Conservation (phyloP, 2,113 vertebrate species). For the Ailuropoda melanoleuca region DNA sequence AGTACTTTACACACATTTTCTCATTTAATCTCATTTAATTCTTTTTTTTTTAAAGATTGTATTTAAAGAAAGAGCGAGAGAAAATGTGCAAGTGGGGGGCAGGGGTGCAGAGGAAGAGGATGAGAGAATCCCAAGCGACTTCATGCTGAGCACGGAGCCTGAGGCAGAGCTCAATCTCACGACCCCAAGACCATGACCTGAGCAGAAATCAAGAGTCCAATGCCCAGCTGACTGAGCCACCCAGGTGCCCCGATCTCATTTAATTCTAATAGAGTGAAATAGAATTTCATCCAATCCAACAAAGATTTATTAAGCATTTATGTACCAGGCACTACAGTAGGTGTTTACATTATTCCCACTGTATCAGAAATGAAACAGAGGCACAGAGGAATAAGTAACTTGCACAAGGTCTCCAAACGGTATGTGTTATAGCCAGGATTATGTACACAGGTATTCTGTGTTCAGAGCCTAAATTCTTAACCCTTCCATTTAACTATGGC, state of each 20-base stretch:
- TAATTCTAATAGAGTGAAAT: conserved; percentile 18
- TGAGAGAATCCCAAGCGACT: background rate
- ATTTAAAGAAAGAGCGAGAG: background rate
- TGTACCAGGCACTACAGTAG: background rate
- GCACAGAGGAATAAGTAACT: background rate
- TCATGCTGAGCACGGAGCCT: background rate
- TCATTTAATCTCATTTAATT: background rate
- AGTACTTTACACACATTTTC: background rate
- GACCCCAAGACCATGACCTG: background rate
- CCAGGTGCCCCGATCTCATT: background rate
- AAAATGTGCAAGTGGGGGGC: background rate
- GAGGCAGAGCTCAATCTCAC: background rate
- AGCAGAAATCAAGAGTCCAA: background rate
- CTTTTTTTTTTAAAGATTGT: background rate
- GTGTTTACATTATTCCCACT: background rate
- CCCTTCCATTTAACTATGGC: background rate
- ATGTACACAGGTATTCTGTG: background rate
- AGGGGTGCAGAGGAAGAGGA: background rate
- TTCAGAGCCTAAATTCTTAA: background rate
- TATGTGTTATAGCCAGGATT: background rate
- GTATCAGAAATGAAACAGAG: conserved; percentile 17
- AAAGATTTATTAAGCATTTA: conserved; percentile 1
- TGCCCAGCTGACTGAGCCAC: background rate
- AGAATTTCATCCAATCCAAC: background rate
- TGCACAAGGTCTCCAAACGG: background rate